Conservation (phyloP, 2,113 vertebrate genomes). For the Setophaga kirtlandii region DNA sequence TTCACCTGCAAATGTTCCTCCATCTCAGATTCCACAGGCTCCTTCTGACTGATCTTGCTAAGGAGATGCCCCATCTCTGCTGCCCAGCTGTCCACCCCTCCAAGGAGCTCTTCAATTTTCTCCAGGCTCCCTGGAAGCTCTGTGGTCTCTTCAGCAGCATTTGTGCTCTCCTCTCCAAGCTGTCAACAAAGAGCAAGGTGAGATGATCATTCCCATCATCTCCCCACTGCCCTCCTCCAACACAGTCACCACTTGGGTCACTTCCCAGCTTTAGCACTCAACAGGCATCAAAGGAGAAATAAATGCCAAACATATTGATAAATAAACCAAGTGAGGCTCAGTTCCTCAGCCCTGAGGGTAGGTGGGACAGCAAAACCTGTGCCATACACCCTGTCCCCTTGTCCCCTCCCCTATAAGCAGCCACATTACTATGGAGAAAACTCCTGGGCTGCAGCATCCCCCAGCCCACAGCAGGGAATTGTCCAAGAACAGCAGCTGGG, state of each 20-base stretch:
- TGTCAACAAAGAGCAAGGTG: constrained; percentile 21
- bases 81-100: constrained; percentile 57
- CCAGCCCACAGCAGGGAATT: neutral
- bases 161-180: constrained; percentile 25
- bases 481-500: neutral
- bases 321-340: neutral
- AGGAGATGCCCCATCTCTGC: constrained; percentile 13
- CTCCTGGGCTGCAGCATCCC: neutral
- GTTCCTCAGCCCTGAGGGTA: neutral
- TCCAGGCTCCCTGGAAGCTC: neutral
- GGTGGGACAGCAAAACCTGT: neutral
- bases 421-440: neutral
- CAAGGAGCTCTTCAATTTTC: constrained; percentile 52
- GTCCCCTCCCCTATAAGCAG: neutral
- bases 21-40: neutral
- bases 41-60: neutral
- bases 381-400: neutral
- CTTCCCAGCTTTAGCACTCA: neutral
- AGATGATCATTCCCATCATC: neutral
- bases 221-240: neutral
- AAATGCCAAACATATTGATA: neutral
- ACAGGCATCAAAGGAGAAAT: neutral
- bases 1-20: constrained; percentile 67
- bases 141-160: neutral
- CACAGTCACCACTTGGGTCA: neutral